Percentiles rank a stretch among this genome's conserved stretches.
Evolutionary conservation across 2,113 vertebrate genomes (phyloP).

Genomic region (Columba livia): DNA sequence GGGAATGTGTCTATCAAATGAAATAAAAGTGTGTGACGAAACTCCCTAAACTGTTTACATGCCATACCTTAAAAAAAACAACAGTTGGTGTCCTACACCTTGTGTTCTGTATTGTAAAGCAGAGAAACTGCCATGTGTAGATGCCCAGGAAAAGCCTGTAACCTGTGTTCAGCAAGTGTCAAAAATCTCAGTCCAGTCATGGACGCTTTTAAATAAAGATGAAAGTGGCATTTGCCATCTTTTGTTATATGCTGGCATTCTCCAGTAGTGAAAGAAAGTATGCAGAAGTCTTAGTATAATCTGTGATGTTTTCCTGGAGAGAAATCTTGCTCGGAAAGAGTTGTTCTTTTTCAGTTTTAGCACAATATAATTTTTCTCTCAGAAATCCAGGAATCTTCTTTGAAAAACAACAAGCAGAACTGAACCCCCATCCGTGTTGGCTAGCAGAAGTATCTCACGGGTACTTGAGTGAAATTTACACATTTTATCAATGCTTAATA

Average conservation of each 20-base stretch:
- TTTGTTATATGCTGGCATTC: background rate
- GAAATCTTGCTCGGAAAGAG: slow-evolving; percentile 32
- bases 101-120: background rate
- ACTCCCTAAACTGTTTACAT: background rate
- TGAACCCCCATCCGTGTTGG: background rate
- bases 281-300: background rate
- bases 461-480: slow-evolving; percentile 21
- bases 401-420: slow-evolving; percentile 44
- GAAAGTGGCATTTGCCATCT: background rate
- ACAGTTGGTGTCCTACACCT: background rate
- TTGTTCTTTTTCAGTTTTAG: slow-evolving; percentile 32
- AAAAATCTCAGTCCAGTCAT: background rate
- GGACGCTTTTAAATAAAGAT: background rate
- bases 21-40: background rate
- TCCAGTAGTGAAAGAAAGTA: background rate
- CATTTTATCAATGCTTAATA: background rate
- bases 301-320: slow-evolving; percentile 52
- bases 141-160: background rate
- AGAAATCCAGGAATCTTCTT: slow-evolving; percentile 55
- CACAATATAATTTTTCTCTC: slow-evolving; percentile 56
- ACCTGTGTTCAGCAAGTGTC: background rate
- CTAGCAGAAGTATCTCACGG: background rate
- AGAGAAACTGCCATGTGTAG: fast-evolving
- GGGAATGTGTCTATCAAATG: background rate
- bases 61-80: background rate